These are phyloP conservation scores for Lophura swinhoii DNA, from an alignment of 2,797 vertebrate species.

Conservation along the genomic window DNA sequence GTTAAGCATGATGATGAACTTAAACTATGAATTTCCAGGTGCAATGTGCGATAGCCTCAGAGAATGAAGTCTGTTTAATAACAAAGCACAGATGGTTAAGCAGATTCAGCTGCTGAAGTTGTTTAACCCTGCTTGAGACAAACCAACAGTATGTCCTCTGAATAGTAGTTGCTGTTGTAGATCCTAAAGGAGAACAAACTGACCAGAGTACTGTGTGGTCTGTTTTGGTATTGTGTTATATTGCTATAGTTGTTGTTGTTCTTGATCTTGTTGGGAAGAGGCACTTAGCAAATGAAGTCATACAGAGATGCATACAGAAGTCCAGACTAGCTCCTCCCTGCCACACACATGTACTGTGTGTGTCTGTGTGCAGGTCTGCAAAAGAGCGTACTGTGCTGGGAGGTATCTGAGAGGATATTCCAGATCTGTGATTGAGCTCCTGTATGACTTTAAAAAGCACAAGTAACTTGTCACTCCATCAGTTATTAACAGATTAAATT, in stretches of 20 bases:
- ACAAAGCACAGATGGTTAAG: background rate
- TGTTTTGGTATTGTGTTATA: background rate
- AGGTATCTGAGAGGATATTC: background rate
- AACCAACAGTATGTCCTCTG: background rate
- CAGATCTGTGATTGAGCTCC: background rate
- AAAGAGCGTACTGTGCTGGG: accelerated
- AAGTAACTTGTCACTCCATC: background rate
- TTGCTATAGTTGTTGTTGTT: background rate
- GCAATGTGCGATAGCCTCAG: background rate
- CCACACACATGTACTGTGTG: background rate
- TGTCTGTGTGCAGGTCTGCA: background rate
- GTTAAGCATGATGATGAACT: background rate
- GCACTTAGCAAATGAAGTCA: background rate
- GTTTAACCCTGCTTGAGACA: background rate
- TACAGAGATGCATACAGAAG: background rate
- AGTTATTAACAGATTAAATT: background rate
- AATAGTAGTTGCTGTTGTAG: background rate
- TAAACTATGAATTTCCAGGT: background rate
- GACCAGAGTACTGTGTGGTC: background rate
- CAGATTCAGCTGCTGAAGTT: background rate
- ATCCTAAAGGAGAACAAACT: background rate
- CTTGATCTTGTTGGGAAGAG: accelerated
- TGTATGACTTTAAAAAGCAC: background rate
- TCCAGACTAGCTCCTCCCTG: background rate
- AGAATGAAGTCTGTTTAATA: background rate